A percentile compares a stretch with the other conserved stretches of the same genome.
phyloP scores from a whole-genome alignment of 2,113 vertebrate genomes.

The human (Homo sapiens) region GRCh38 chrX:81124001-81124500 shows the following conservation, averaged over 20 bases:
- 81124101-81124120: slow-evolving; percentile 8
- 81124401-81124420: background rate
- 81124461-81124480: background rate
- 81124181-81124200: background rate
- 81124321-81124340: background rate
- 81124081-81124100: background rate
- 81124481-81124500: slow-evolving; percentile 24
- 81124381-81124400: background rate
- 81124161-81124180: background rate
- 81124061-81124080: background rate
- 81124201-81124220: background rate
- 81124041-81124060: background rate
- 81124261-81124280: background rate
- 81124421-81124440: background rate
- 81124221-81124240: background rate
- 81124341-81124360: background rate
- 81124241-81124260: background rate
- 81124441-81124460: background rate
- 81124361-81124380: background rate
- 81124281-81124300: background rate
- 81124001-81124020: slow-evolving; percentile 50
- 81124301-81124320: background rate
- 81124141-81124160: slow-evolving; percentile 39
- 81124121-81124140: background rate
- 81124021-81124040: background rate